Conservation (phyloP, 2,888 invertebrate genomes). For the Hirtodrosophila trivittata region DNA sequence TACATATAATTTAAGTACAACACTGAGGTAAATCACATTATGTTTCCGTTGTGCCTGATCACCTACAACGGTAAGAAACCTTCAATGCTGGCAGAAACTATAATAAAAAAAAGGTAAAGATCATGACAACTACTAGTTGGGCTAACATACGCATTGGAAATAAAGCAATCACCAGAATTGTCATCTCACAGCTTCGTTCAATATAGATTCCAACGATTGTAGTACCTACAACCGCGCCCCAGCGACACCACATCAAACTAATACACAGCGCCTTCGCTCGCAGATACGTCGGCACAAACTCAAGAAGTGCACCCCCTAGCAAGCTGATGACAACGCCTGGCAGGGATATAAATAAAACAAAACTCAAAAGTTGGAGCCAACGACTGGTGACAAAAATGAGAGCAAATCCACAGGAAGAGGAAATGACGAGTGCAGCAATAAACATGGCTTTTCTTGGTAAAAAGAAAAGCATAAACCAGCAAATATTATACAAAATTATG, state of each 20-base stretch:
- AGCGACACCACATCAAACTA: conserved; percentile 59
- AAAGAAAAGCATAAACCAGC: conserved; percentile 45
- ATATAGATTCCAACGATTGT: conserved; percentile 43
- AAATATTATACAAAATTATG: conserved; percentile 45
- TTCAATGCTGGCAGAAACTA: conserved; percentile 38
- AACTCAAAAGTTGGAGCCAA: conserved; percentile 28
- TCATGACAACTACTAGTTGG: too few relatives aligned
- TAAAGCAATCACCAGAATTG: conserved; percentile 39
- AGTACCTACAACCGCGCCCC: conserved; percentile 57
- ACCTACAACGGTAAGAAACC: conserved; percentile 40
- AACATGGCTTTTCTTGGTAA: conserved; percentile 53
- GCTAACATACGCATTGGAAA: conserved; percentile 59
- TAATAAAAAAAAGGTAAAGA: background rate
- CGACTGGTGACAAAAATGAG: conserved; percentile 36
- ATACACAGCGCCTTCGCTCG: conserved; percentile 66
- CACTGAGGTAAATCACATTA: too few relatives aligned
- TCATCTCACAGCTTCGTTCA: conserved; percentile 46
- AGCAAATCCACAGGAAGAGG: conserved; percentile 42
- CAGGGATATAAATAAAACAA: conserved; percentile 50
- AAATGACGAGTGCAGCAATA: conserved; percentile 36
- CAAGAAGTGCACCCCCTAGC: conserved; percentile 55
- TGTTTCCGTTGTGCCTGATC: too few relatives aligned
- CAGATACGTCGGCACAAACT: conserved; percentile 60
- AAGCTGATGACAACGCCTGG: conserved; percentile 56
- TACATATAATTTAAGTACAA: too few relatives aligned